Percentiles rank a stretch among this genome's conserved stretches.
Evolutionary conservation across 2,113 vertebrate genomes (phyloP).

Genomic region (Phainopepla nitens): DNA sequence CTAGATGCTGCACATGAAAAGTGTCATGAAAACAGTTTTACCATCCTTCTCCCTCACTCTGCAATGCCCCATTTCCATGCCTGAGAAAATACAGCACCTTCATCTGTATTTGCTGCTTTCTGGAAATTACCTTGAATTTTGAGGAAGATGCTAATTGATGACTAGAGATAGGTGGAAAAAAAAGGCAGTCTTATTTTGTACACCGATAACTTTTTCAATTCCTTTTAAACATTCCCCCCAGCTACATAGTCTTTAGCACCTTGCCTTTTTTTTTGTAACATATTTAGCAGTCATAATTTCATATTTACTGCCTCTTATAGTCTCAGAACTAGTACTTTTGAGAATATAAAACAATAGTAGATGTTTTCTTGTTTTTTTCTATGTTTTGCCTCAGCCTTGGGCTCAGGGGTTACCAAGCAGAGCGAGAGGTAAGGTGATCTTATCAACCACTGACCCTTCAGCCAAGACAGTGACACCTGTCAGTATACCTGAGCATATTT

Average conservation of each 20-base stretch:
- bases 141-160: not conserved
- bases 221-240: not conserved
- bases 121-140: not conserved
- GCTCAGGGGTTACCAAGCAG: not conserved
- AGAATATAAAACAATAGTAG: not conserved
- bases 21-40: not conserved
- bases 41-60: rapidly evolving
- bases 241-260: not conserved
- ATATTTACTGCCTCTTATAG: not conserved
- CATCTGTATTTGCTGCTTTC: not conserved
- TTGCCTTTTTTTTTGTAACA: not conserved
- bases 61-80: not conserved
- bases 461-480: not conserved
- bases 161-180: not conserved
- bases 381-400: not conserved
- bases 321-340: not conserved
- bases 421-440: not conserved
- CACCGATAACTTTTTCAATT: not conserved
- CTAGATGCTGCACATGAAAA: not conserved
- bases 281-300: not conserved
- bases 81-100: not conserved
- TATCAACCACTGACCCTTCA: not conserved
- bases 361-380: not conserved
- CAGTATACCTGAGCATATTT: not conserved
- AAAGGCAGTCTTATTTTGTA: not conserved